Evolutionary conservation across 2,888 invertebrate genomes (phyloP).

Genomic region (Galerucella calmariensis): DNA sequence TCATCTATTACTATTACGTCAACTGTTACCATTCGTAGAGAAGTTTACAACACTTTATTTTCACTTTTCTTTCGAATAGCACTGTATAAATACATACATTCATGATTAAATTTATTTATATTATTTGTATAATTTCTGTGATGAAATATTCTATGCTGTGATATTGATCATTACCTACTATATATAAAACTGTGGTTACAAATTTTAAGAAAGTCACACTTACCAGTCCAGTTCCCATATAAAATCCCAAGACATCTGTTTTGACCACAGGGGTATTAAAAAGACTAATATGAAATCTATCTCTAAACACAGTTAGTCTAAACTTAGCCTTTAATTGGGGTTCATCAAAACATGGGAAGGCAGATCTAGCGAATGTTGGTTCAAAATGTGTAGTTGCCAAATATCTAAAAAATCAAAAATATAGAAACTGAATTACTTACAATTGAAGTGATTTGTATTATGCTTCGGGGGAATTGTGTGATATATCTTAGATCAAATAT

Average conservation of each 20-base stretch:
- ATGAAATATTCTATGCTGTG: too few relatives aligned
- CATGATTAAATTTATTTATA: too few relatives aligned
- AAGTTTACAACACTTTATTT: too few relatives aligned
- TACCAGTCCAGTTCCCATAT: conserved; percentile 81
- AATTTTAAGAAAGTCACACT: conserved; percentile 53
- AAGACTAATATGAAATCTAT: conserved; percentile 82
- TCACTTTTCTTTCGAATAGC: too few relatives aligned
- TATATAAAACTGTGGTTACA: background rate
- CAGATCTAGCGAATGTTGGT: conserved; percentile 81
- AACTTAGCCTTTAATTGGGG: conserved; percentile 85
- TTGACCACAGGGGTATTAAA: conserved; percentile 85
- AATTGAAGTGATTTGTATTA: background rate
- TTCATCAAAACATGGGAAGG: conserved; percentile 88
- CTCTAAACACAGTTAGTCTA: conserved; percentile 82
- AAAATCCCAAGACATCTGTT: conserved; percentile 82
- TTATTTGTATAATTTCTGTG: too few relatives aligned
- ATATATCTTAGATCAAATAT: too few relatives aligned
- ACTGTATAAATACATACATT: too few relatives aligned
- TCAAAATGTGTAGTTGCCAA: conserved; percentile 87
- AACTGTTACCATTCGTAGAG: too few relatives aligned
- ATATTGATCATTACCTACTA: background rate
- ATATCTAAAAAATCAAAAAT: conserved; percentile 66
- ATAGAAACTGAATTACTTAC: conserved; percentile 11
- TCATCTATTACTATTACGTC: too few relatives aligned
- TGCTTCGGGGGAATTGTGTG: too few relatives aligned